Percentiles rank a stretch among this genome's conserved stretches.
Evolutionary conservation across 2,888 invertebrate genomes (phyloP).

Genomic region (Ctenicera cuprea): DNA sequence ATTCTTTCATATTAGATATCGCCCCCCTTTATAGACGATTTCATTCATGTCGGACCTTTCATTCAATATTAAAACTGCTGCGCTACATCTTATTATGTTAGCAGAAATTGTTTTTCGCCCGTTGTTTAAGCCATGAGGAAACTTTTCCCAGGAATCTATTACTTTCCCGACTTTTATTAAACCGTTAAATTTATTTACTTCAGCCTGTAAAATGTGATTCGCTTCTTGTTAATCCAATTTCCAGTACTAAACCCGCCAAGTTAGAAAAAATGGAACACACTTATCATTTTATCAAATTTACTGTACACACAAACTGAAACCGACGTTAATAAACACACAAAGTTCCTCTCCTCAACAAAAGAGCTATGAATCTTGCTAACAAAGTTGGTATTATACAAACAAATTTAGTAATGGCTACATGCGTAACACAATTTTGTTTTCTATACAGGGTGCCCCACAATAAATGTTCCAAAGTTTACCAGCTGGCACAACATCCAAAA

Average conservation of each 20-base stretch:
- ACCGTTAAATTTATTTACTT: conserved; percentile 30
- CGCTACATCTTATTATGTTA: conserved; percentile 47
- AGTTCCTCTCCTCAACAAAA: no score
- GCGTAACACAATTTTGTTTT: no score
- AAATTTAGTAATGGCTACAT: no score
- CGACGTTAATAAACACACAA: no score
- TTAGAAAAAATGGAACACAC: conserved; percentile 11
- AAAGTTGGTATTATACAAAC: no score
- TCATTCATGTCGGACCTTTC: conserved; percentile 46
- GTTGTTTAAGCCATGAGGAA: conserved; percentile 37
- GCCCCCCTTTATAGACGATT: conserved; percentile 49
- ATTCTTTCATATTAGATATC: conserved; percentile 51
- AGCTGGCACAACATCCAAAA: no score
- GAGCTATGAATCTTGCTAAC: no score
- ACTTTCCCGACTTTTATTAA: conserved; percentile 37
- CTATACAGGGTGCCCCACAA: no score
- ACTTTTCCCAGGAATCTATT: conserved; percentile 41
- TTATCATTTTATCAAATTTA: no score
- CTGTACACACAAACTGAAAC: no score
- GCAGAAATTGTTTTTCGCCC: conserved; percentile 43
- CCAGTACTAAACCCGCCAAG: conserved; percentile 11
- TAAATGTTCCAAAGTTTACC: no score
- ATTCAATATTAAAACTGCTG: conserved; percentile 43
- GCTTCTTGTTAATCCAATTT: conserved; percentile 28
- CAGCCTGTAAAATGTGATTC: conserved; percentile 7